A percentile compares a stretch with the other conserved stretches of the same genome.
These are phyloP conservation scores for Connochaetes taurinus DNA, from an alignment of 2,113 vertebrate species.

Conservation along the genomic window DNA sequence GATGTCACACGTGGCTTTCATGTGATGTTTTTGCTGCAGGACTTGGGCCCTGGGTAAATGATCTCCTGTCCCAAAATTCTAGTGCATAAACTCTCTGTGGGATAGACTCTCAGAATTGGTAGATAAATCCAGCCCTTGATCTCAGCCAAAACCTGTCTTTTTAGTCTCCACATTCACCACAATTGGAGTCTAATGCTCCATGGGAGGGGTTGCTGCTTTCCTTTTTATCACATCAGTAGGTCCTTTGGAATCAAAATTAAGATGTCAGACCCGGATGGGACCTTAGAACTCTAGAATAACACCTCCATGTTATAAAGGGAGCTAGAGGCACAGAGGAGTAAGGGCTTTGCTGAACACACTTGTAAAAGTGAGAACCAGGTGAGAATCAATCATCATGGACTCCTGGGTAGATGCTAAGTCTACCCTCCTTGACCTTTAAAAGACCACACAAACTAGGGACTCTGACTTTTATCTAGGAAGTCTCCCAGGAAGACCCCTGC, in stretches of 20 bases:
- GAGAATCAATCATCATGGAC: background rate
- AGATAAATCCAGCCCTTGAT: rapidly evolving
- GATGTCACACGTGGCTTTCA: background rate
- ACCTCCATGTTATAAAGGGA: background rate
- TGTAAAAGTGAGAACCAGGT: background rate
- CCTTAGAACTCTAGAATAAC: background rate
- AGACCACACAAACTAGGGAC: background rate
- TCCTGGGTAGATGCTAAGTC: background rate
- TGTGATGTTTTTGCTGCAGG: background rate
- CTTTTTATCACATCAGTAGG: background rate
- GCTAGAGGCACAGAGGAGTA: background rate
- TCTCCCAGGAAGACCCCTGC: background rate
- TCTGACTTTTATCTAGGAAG: background rate
- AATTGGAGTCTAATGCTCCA: background rate
- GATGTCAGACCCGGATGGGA: background rate
- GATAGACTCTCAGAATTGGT: background rate
- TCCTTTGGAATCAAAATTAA: background rate
- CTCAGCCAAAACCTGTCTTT: background rate
- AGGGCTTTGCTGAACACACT: background rate
- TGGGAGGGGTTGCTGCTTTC: background rate
- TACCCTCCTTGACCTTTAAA: background rate
- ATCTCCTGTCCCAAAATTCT: background rate
- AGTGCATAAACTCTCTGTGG: background rate
- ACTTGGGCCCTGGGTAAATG: background rate
- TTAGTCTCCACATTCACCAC: background rate